Percentiles rank a stretch among this genome's conserved stretches.
Conservation (phyloP, 1,140 invertebrate genomes). For the Listronotus bonariensis region DNA sequence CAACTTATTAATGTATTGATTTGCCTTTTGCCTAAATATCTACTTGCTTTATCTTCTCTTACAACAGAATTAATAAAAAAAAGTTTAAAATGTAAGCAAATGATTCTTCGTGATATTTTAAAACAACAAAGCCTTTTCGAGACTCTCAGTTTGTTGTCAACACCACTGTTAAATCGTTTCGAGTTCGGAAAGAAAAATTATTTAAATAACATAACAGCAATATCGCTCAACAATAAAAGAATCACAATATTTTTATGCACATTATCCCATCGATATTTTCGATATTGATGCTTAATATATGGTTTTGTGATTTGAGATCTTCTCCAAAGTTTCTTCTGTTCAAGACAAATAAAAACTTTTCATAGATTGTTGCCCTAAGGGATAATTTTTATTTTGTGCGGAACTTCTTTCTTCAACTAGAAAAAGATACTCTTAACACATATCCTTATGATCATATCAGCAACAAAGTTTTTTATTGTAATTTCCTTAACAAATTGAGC, state of each 20-base stretch:
- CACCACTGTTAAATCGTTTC: slow-evolving; percentile 11
- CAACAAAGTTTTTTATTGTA: too few relatives aligned
- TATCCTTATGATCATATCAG: too few relatives aligned
- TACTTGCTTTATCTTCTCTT: background rate
- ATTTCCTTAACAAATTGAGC: too few relatives aligned
- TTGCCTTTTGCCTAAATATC: slow-evolving; percentile 28
- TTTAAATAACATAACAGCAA: slow-evolving; percentile 7
- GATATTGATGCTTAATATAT: slow-evolving; percentile 4
- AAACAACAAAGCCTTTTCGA: slow-evolving; percentile 10
- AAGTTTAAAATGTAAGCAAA: slow-evolving; percentile 24
- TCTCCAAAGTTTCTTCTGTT: background rate
- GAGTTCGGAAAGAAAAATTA: slow-evolving; percentile 1
- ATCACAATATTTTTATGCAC: slow-evolving; percentile 10
- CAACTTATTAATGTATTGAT: slow-evolving; percentile 43
- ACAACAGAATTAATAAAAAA: slow-evolving; percentile 13
- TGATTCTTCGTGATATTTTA: slow-evolving; percentile 14
- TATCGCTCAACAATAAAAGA: slow-evolving; percentile 21
- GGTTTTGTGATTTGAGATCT: slow-evolving; percentile 5
- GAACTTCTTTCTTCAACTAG: too few relatives aligned
- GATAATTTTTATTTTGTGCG: too few relatives aligned
- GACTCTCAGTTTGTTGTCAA: slow-evolving; percentile 13
- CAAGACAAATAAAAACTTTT: background rate
- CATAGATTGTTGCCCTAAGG: too few relatives aligned
- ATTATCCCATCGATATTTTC: slow-evolving; percentile 5
- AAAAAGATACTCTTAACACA: too few relatives aligned